Percentiles rank a stretch among this genome's conserved stretches.
phyloP scores from a whole-genome alignment of 2,797 vertebrate species.

The Rhabdomys pumilio region DNA sequence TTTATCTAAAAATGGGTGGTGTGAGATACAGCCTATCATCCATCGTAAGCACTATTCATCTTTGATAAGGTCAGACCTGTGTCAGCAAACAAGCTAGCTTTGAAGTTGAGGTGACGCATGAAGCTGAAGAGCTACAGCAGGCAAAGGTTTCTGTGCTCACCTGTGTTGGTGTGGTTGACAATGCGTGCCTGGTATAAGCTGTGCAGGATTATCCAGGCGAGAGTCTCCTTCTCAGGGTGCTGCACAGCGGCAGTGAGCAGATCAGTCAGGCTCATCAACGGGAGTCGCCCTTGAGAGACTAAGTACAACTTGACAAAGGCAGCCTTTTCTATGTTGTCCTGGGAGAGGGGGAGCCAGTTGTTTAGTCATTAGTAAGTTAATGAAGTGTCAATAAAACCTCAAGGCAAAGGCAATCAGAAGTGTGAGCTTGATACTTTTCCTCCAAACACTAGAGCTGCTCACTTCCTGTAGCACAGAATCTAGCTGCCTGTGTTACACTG shows the following conservation, averaged over 20 bases:
- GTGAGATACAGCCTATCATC: not conserved
- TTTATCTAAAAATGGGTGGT: not conserved
- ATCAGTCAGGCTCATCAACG: constrained; percentile 92
- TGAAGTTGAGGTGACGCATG: not conserved
- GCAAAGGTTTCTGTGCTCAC: constrained; percentile 86
- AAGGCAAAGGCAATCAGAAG: constrained; percentile 63
- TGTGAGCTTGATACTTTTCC: not conserved
- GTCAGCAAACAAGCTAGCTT: constrained; percentile 20
- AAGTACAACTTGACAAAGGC: constrained; percentile 92
- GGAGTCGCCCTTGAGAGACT: constrained; percentile 94
- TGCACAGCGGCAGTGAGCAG: constrained; percentile 89
- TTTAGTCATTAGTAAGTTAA: constrained; percentile 62
- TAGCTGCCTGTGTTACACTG: not conserved
- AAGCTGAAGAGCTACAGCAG: not conserved
- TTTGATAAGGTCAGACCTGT: not conserved
- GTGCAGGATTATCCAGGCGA: constrained; percentile 94
- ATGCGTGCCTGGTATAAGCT: constrained; percentile 94
- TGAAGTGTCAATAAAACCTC: constrained; percentile 36
- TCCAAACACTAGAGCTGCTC: not conserved
- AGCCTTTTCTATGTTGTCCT: constrained; percentile 94
- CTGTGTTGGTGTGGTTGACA: constrained; percentile 92
- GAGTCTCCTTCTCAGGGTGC: constrained; percentile 86
- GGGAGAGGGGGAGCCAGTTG: constrained; percentile 82
- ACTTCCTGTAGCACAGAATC: not conserved
- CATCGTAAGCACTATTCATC: not conserved